A percentile compares a stretch with the other conserved stretches of the same genome.
These are phyloP conservation scores for Sebastes vulpes DNA, from an alignment of 2,797 vertebrate genomes.

Conservation along the genomic window DNA sequence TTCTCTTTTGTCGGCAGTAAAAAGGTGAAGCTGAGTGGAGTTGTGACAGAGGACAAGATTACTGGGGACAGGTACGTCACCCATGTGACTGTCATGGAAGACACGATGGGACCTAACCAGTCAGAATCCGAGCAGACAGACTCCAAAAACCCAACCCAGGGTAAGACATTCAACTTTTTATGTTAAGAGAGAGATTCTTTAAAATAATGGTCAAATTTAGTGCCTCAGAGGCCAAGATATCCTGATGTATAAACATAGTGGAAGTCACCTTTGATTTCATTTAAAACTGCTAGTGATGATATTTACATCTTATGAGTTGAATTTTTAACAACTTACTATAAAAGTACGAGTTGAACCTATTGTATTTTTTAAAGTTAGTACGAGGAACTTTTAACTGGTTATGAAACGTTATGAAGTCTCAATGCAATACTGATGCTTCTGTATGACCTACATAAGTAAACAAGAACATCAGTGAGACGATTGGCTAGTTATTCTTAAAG, in stretches of 20 bases:
- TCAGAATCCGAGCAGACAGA: conserved; percentile 47
- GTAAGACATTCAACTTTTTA: conserved; percentile 14
- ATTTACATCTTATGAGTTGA: no score
- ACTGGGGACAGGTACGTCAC: conserved; percentile 85
- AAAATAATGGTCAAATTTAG: background rate
- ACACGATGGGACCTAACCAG: conserved; percentile 78
- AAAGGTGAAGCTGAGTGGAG: conserved; percentile 81
- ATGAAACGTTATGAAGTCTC: background rate
- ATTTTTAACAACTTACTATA: background rate
- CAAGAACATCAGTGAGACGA: background rate
- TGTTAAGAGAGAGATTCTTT: background rate
- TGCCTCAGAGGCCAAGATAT: background rate
- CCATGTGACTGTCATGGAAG: conserved; percentile 80
- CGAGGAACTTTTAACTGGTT: background rate
- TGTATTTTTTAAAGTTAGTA: no score
- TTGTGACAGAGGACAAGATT: conserved; percentile 84
- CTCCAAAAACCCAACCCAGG: conserved; percentile 21
- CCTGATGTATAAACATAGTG: background rate
- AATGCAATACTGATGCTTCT: background rate
- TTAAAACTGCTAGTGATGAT: no score
- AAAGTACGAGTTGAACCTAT: background rate
- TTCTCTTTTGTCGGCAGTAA: conserved; percentile 75
- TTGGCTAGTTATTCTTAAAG: background rate
- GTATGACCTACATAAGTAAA: background rate
- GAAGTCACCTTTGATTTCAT: no score